These are phyloP conservation scores for Gallinago stenura DNA, from an alignment of 2,797 vertebrate genomes.

Conservation along the genomic window DNA sequence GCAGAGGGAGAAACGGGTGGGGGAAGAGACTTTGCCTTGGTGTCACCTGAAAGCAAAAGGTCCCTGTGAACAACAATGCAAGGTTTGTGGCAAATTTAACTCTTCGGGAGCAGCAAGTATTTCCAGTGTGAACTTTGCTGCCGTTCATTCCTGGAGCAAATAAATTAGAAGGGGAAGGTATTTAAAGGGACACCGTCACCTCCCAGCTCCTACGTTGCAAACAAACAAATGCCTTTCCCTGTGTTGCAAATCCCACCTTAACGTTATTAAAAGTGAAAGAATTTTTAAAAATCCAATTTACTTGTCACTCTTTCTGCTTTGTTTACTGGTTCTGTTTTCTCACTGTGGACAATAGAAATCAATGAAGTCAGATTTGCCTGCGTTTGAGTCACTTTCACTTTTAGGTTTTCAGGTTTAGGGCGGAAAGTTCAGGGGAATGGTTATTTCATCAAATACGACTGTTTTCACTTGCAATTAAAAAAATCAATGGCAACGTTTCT, in stretches of 20 bases:
- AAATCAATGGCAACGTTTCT: slow-evolving; percentile 47
- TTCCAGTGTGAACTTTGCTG: neutral
- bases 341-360: slow-evolving; percentile 36
- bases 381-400: slow-evolving; percentile 55
- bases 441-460: slow-evolving; percentile 47
- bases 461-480: slow-evolving; percentile 69
- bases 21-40: neutral
- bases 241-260: neutral
- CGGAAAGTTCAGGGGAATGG: slow-evolving; percentile 40
- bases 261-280: slow-evolving; percentile 67
- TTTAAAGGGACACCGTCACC: slow-evolving; percentile 35
- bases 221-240: slow-evolving; percentile 11
- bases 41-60: neutral
- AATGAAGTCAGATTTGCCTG: slow-evolving; percentile 49
- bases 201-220: neutral
- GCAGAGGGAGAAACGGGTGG: neutral
- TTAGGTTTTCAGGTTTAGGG: slow-evolving; percentile 38
- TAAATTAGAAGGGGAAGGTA: neutral
- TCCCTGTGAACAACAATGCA: neutral
- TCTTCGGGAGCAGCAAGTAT: neutral
- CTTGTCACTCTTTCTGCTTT: slow-evolving; percentile 61
- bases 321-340: slow-evolving; percentile 58
- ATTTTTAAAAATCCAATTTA: slow-evolving; percentile 71
- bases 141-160: neutral
- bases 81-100: neutral